A percentile compares a stretch with the other conserved stretches of the same genome.
These are phyloP conservation scores for Tigriopus japonicus DNA, from an alignment of 1,140 invertebrate genomes.

Conservation along the genomic window DNA sequence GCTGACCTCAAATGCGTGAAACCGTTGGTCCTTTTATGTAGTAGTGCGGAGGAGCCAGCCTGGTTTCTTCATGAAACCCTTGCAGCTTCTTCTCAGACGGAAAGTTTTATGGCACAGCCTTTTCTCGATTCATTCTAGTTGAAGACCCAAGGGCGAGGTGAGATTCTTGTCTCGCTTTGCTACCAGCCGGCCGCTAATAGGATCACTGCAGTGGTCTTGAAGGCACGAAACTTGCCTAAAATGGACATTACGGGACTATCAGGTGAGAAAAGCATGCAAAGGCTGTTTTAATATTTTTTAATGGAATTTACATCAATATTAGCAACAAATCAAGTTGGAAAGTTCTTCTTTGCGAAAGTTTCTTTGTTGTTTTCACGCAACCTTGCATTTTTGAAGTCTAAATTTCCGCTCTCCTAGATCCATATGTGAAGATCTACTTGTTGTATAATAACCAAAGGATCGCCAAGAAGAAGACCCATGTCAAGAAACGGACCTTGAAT, in stretches of 20 bases:
- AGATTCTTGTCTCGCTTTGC: constrained; percentile 73
- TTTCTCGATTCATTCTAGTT: constrained; percentile 35
- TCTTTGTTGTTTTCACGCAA: no score
- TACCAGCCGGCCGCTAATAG: constrained; percentile 79
- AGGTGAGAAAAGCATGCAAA: constrained; percentile 24
- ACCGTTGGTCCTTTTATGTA: no score
- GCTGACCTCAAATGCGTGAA: no score
- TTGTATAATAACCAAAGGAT: constrained; percentile 90
- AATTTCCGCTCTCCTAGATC: constrained; percentile 37
- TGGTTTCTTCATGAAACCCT: no score
- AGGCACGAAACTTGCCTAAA: constrained; percentile 78
- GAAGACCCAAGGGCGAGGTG: constrained; percentile 64
- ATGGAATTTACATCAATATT: not conserved
- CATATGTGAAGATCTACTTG: constrained; percentile 86
- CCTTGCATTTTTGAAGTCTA: constrained; percentile 4
- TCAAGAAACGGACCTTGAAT: constrained; percentile 90
- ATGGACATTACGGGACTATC: constrained; percentile 90
- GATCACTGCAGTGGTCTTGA: constrained; percentile 72
- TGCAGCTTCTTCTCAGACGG: no score
- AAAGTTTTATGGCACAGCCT: no score
- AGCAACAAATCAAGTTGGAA: not conserved
- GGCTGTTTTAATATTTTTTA: no score
- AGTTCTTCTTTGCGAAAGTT: no score
- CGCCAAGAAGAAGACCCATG: constrained; percentile 96
- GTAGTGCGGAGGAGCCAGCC: no score